A percentile compares a stretch with the other conserved stretches of the same genome.
Conservation (phyloP, 2,888 invertebrate species). For the Heliconius ismenius region DNA sequence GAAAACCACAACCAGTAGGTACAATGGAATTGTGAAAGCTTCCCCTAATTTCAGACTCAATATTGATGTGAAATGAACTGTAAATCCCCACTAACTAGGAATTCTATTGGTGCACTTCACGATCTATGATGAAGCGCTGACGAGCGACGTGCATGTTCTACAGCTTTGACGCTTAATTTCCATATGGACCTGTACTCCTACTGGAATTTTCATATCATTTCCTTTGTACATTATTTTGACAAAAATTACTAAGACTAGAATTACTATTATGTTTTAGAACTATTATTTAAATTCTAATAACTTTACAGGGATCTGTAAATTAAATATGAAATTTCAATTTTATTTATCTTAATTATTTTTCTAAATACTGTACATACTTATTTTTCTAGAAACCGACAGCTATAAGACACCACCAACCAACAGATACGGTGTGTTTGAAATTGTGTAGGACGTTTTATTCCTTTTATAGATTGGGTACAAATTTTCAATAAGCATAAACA, state of each 20-base stretch:
- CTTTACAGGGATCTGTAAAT: not conserved
- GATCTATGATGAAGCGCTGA: not conserved
- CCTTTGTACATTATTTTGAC: too few species aligned
- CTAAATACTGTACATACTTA: not conserved
- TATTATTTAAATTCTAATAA: not conserved
- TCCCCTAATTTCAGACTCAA: not conserved
- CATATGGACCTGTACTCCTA: not conserved
- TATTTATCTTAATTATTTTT: not conserved
- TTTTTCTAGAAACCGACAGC: too few species aligned
- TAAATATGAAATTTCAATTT: not conserved
- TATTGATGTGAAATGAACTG: not conserved
- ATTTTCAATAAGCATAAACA: not conserved
- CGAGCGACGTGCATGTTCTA: not conserved
- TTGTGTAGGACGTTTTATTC: not conserved
- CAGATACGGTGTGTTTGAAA: too few species aligned
- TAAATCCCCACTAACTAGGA: not conserved
- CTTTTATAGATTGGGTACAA: not conserved
- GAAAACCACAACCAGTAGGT: too few species aligned
- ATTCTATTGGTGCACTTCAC: constrained; percentile 11
- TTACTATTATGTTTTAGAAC: too few species aligned
- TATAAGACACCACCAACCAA: too few species aligned
- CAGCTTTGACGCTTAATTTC: constrained; percentile 14
- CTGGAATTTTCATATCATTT: too few species aligned
- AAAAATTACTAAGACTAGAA: too few species aligned
- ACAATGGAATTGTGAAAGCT: too few species aligned